phyloP scores from a whole-genome alignment of 2,113 vertebrate genomes.

The Clarias batrachus region DNA sequence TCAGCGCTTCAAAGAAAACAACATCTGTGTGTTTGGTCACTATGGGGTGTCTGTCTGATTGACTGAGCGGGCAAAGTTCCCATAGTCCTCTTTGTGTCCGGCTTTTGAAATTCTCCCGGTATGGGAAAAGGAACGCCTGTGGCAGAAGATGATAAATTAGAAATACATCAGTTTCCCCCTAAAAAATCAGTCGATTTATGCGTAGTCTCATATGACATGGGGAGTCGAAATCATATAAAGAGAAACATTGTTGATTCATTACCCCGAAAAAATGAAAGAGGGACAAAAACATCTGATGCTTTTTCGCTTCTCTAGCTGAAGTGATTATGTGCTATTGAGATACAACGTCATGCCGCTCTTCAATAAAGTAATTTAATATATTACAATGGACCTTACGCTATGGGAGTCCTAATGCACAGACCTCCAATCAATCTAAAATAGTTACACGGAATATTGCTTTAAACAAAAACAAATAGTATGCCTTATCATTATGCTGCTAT shows the following conservation, averaged over 20 bases:
- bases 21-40: constrained; percentile 71
- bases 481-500: neutral
- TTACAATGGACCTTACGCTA: constrained; percentile 36
- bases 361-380: constrained; percentile 37
- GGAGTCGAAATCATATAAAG: constrained; percentile 63
- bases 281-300: constrained; percentile 60
- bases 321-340: constrained; percentile 44
- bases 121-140: constrained; percentile 74
- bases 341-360: constrained; percentile 23
- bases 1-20: constrained; percentile 74
- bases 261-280: constrained; percentile 73
- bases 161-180: constrained; percentile 69
- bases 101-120: constrained; percentile 76
- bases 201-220: constrained; percentile 63
- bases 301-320: constrained; percentile 35
- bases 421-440: constrained; percentile 29
- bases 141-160: constrained; percentile 78
- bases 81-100: constrained; percentile 77
- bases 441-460: neutral
- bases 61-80: constrained; percentile 80
- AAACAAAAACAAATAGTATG: neutral
- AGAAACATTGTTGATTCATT: constrained; percentile 63
- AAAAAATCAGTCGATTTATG: constrained; percentile 64
- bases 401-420: constrained; percentile 23
- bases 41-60: constrained; percentile 79